Base-by-base conservation (phyloP, 2,888 invertebrate species). In the Parnassius glacialis region DNA sequence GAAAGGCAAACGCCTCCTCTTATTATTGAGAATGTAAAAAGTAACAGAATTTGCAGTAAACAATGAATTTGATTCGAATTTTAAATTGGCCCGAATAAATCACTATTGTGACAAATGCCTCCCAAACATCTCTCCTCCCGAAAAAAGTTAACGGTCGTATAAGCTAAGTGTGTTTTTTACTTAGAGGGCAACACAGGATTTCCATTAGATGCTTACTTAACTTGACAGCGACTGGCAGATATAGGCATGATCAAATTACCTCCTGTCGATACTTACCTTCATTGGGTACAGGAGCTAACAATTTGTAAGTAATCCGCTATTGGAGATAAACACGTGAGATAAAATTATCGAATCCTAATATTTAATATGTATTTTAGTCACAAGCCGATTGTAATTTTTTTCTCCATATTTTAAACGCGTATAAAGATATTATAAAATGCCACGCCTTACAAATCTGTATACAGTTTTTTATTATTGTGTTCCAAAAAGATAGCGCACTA, bases 161-260 rank as follows among this genome's bases (percentile, higher is more conserved):
- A 16, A 42, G 51, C 44, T 73, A 76, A 69, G 72, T 64, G 66
- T 66, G 71, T 71, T 72, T 70, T 73, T 74, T 74, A 76, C 80
- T 80, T 76, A 48, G 2, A 79, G 72, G 61, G 73, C 77, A 79
- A 88, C 87, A 88, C 75, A 83, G 81, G 81, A 86, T 85, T 83
- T 84, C 88, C 90, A 90, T 88, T 89, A 88, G 83, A 77, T 79
- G 73, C 74, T 75, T 84, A 83, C 82, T 84, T 81, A 79, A 74
- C 76, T 81, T 82, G 85, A 85, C 86, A 83, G 83, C 76, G 74
- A 70, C 71, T 76, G 79, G 71, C 73, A 72, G 77, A 74, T 78
- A 73, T 70, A 75, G 75, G 75, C 81, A 78, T 81, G 85, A 88
- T 89, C 83, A 78, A 83, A 85, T 87, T 87, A 88, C 87, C 74